phyloP scores from a whole-genome alignment of 1,140 invertebrate species.

The Euglossa dilemma region DNA sequence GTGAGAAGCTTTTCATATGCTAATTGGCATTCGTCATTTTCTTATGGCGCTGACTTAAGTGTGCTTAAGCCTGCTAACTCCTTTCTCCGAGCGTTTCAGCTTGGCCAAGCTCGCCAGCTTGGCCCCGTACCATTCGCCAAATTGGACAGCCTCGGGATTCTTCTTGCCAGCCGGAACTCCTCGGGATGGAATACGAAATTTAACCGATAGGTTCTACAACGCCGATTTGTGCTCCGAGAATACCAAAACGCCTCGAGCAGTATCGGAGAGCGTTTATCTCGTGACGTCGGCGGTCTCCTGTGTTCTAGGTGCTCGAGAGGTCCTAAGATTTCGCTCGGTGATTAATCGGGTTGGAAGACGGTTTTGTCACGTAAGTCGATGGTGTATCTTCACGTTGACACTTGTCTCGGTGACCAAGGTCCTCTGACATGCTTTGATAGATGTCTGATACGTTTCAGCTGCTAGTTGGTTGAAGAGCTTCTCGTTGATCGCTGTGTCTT shows the following conservation, averaged over 20 bases:
- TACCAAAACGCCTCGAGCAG: background rate
- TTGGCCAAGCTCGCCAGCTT: slow-evolving; percentile 13
- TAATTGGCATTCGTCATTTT: slow-evolving; percentile 84
- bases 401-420: too few relatives aligned
- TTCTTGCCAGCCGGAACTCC: background rate
- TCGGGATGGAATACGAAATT: background rate
- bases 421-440: too few relatives aligned
- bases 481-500: too few relatives aligned
- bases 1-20: slow-evolving; percentile 82
- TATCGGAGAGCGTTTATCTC: too few relatives aligned
- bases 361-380: too few relatives aligned
- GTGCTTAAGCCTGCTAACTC: slow-evolving; percentile 75
- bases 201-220: background rate
- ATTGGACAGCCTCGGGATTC: slow-evolving; percentile 44
- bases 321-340: too few relatives aligned
- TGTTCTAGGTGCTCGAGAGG: too few relatives aligned
- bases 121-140: slow-evolving; percentile 35
- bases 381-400: too few relatives aligned
- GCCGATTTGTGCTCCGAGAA: background rate
- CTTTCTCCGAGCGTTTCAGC: slow-evolving; percentile 51
- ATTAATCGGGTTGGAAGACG: too few relatives aligned
- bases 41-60: slow-evolving; percentile 81
- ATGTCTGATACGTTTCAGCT: too few relatives aligned
- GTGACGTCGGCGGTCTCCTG: too few relatives aligned
- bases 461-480: too few relatives aligned